Conservation (phyloP, 2,797 vertebrate genomes). For the Syngnathus acus region DNA sequence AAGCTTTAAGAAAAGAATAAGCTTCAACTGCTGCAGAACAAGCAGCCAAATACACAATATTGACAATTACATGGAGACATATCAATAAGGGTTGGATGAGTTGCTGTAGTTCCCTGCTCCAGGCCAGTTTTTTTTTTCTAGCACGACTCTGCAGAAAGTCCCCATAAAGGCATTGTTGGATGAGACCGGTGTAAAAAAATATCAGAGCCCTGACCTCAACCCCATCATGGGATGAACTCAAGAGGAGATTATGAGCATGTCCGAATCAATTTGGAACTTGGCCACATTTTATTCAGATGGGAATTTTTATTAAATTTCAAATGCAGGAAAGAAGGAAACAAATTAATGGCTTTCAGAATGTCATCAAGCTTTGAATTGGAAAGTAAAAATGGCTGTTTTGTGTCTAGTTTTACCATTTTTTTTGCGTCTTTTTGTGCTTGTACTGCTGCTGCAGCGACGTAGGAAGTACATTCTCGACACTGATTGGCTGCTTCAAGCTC, state of each 20-base stretch:
- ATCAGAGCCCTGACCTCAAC: neutral
- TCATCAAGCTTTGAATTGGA: neutral
- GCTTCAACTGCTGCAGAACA: slow-evolving; percentile 29
- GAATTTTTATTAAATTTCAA: neutral
- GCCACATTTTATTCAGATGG: neutral
- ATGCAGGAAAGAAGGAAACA: neutral
- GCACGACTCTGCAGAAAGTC: neutral
- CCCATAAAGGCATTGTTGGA: neutral
- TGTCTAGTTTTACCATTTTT: neutral
- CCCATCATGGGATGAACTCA: neutral
- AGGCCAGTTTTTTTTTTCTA: too few relatives aligned
- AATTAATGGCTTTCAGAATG: too few relatives aligned
- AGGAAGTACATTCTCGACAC: too few relatives aligned
- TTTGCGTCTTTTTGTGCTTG: too few relatives aligned
- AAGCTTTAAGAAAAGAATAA: slow-evolving; percentile 12
- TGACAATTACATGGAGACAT: neutral
- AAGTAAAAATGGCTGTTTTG: neutral
- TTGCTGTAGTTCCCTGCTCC: neutral
- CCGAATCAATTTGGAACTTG: neutral
- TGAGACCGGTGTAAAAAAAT: neutral
- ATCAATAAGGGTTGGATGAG: neutral
- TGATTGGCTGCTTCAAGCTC: too few relatives aligned
- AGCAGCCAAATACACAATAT: neutral
- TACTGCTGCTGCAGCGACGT: too few relatives aligned
- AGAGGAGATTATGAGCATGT: neutral